Base-by-base conservation (phyloP, 2,888 invertebrate genomes). In the Syrista parreyssii region DNA sequence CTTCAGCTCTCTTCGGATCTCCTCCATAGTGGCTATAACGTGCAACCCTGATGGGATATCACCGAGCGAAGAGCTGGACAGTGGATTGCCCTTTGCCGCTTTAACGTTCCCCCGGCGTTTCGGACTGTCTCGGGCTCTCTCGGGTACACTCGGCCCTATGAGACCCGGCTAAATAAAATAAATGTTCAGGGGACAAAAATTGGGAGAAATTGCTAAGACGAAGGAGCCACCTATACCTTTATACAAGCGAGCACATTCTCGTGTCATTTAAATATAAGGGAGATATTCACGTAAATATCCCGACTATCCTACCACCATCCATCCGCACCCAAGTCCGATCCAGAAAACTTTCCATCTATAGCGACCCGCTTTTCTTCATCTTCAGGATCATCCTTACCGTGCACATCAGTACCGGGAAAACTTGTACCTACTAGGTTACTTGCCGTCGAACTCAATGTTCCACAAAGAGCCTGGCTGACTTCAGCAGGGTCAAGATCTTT, bases 141-240 rank as follows among this genome's bases (percentile, higher is more conserved):
- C 68, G 68, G 68, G 55, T 75, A 68, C 30, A 68, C 12, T 32
- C 30, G 68, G 77, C 68, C 76, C 73, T 36, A 34, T 72, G 71
- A 71, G 82, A 78, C 80, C 84, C 81, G 88, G 79, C 88, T 91
- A 91, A 91, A 90, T 91, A 90, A 91, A 91, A 91, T 91, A 88
- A 88, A 91, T 91, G 89, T 88, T 86, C 85, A 85, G 83, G 88
- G 88, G 86, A 86, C 85, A 88, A 84, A 89, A 89, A 90, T 90
- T 89, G 88, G 88, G 85, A 90, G 88, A 89, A 89, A 90, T 90
- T 89, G 89, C 88, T 31, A 33, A 81, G 86, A 83, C 31, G 32
- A 23, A 71, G 23, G 12, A 31, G 31, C 31, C 40, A 55, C 55
- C 55, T 55, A 55, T 55, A 55, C 40, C 40, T 23, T 55, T 23